phyloP scores from a whole-genome alignment of 2,888 invertebrate species.

The Lottia gigantea region DNA sequence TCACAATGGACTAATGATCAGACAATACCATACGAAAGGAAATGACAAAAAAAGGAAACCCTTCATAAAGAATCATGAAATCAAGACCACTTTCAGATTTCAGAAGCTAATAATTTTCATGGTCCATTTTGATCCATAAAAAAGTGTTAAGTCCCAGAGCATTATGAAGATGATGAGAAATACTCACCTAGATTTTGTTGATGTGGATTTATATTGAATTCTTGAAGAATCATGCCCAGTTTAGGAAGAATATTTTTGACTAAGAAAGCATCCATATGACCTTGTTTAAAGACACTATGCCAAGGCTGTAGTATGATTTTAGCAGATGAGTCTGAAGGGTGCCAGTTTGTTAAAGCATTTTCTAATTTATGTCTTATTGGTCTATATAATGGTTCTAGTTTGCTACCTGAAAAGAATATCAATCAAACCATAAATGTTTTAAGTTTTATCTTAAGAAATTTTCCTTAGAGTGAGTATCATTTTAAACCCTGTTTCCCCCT shows the following conservation, averaged over 20 bases:
- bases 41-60: too few species aligned
- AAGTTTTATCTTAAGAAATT: too few species aligned
- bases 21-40: too few species aligned
- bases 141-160: too few species aligned
- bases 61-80: too few species aligned
- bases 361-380: slow-evolving; percentile 92
- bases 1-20: too few species aligned
- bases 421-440: background rate
- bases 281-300: slow-evolving; percentile 80
- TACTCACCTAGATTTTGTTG: slow-evolving; percentile 63
- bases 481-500: too few species aligned
- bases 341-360: slow-evolving; percentile 90
- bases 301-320: slow-evolving; percentile 92
- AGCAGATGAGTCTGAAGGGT: slow-evolving; percentile 93
- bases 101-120: too few species aligned
- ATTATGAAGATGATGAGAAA: too few species aligned
- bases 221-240: slow-evolving; percentile 60
- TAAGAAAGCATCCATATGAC: slow-evolving; percentile 81
- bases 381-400: slow-evolving; percentile 79
- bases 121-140: background rate
- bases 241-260: slow-evolving; percentile 76
- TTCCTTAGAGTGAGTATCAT: too few species aligned
- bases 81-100: too few species aligned
- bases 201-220: slow-evolving; percentile 65
- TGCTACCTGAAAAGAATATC: slow-evolving; percentile 45